Evolutionary conservation across 2,888 invertebrate species (phyloP), one percentile per base, ranked within the genome.

Genomic region (Ligdia adustata): DNA sequence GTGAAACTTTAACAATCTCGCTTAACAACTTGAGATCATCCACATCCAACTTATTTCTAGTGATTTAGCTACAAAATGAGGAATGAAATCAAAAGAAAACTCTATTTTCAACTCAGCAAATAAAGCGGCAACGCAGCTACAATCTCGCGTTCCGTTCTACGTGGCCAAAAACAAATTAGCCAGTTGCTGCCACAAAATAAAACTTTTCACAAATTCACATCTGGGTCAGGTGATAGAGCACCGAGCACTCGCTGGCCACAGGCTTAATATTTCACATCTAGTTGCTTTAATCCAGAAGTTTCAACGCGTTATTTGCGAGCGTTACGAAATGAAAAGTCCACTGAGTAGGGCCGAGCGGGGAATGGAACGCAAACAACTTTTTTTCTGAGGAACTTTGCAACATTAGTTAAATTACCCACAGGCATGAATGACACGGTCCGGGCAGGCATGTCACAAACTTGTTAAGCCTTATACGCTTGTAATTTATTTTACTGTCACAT

Each of bases 211-310:
- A 41, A 41, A 47, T 57, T 52, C 47, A 29, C 56, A 67, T 67
- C 56, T 68, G 55, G 76, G 72, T 72, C 73, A 69, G 64, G 60
- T 66, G 57, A 57, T 57, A 54, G 49, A 57, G 24, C 44, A 45
- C 57, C 55, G 49, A 57, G 24, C 44, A 45, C 52, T 48, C 41
- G 27, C 55, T 43, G 57, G 57, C 43, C 49, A 48, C 54, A 39
- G 66, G 63, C 71, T 79, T 74, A 75, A 78, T 76, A 75, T 76
- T 75, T 72, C 66, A 64, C 69, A 55, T 66, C 66, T 39, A 16
- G 34, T 48, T 44, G 28, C 34, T 52, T 55, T 51, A 47, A 53
- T 49, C 26, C 45, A 40, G 35, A 31, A 47, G 55, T 56, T 62
- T 61, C n/a, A n/a, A n/a, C n/a, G n/a, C n/a, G n/a, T n/a, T n/a